phyloP scores from a whole-genome alignment of 2,888 invertebrate species.

The Luperina testacea region DNA sequence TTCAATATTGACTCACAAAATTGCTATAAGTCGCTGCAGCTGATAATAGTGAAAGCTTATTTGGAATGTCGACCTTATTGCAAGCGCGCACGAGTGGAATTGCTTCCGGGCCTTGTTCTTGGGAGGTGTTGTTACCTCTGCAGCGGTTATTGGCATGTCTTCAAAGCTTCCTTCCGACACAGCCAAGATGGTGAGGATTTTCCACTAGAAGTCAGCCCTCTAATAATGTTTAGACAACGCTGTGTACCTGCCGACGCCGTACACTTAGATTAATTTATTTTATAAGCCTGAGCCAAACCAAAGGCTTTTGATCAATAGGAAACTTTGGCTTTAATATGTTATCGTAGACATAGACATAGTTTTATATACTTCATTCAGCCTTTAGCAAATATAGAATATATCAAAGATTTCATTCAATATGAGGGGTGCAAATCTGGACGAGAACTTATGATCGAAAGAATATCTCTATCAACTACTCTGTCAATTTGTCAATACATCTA shows the following conservation, averaged over 20 bases:
- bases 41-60: constrained; percentile 82
- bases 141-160: constrained; percentile 87
- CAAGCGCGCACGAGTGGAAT: constrained; percentile 76
- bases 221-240: constrained; percentile 71
- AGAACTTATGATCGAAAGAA: not conserved
- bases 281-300: constrained; percentile 17
- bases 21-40: constrained; percentile 87
- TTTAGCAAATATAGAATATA: not conserved
- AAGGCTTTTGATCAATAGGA: constrained; percentile 24
- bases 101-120: constrained; percentile 76
- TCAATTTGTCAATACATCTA: not conserved
- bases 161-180: constrained; percentile 85
- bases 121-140: constrained; percentile 84
- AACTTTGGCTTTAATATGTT: not conserved
- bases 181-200: constrained; percentile 73
- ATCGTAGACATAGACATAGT: not conserved
- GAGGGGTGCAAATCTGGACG: not conserved
- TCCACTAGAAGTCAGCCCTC: constrained; percentile 76
- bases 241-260: constrained; percentile 33
- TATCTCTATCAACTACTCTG: not conserved
- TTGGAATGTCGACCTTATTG: constrained; percentile 84
- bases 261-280: constrained; percentile 55
- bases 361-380: not conserved
- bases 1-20: constrained; percentile 89
- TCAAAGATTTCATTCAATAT: not conserved